Percentiles rank a stretch among this genome's conserved stretches.
Conservation (phyloP, 2,888 invertebrate species). For the Drosophila tripunctata region DNA sequence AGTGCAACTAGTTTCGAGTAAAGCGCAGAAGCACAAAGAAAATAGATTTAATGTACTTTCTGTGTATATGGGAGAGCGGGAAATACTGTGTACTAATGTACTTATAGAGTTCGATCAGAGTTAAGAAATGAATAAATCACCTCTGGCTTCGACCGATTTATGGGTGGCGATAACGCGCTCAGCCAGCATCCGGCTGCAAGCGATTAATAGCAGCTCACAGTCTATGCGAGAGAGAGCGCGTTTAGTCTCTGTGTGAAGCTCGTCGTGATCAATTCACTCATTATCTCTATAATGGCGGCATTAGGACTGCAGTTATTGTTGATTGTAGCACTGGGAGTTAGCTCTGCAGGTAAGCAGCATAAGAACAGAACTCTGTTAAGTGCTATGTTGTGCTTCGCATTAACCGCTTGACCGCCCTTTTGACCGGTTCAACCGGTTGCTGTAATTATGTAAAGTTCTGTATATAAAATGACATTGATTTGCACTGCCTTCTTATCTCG, state of each 20-base stretch:
- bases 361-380: not conserved
- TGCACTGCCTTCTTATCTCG: slow-evolving; percentile 3
- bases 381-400: not conserved
- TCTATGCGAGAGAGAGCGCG: not conserved
- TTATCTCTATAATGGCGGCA: slow-evolving; percentile 24
- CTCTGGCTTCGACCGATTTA: slow-evolving; percentile 36
- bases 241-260: slow-evolving; percentile 49
- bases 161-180: slow-evolving; percentile 22
- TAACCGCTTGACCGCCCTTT: not conserved
- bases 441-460: slow-evolving; percentile 3
- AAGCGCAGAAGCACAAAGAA: slow-evolving; percentile 51
- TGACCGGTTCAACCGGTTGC: slow-evolving; percentile 56
- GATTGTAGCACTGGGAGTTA: slow-evolving; percentile 12
- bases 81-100: not conserved
- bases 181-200: slow-evolving; percentile 16
- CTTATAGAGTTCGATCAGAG: no score
- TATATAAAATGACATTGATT: slow-evolving; percentile 14
- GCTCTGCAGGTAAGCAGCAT: slow-evolving; percentile 42
- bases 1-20: slow-evolving; percentile 52
- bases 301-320: slow-evolving; percentile 29
- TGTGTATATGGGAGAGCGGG: no score
- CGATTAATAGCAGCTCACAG: slow-evolving; percentile 25
- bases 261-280: slow-evolving; percentile 28
- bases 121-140: slow-evolving; percentile 28
- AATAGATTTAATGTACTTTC: no score